These are phyloP conservation scores for Enteromius unitaeniatus DNA, from an alignment of 2,797 vertebrate genomes.

Conservation along the genomic window DNA sequence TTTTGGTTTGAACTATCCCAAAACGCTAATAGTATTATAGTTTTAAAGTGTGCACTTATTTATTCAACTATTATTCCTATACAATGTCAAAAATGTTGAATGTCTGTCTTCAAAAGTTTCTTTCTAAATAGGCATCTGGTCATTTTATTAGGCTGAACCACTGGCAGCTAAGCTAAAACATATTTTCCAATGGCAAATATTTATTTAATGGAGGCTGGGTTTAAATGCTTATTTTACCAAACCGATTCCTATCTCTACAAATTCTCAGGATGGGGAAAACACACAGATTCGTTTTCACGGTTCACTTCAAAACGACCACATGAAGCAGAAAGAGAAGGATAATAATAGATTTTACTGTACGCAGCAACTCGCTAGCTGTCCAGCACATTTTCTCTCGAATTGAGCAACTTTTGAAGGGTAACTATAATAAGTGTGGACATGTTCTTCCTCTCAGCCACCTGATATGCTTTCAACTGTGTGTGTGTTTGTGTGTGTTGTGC, in stretches of 20 bases:
- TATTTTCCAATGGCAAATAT: slow-evolving; percentile 52
- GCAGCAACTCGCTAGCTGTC: slow-evolving; percentile 55
- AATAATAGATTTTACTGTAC: slow-evolving; percentile 56
- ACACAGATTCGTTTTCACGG: slow-evolving; percentile 53
- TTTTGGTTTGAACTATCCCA: background rate
- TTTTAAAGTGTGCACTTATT: slow-evolving; percentile 14
- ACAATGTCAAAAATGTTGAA: background rate
- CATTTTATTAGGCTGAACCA: slow-evolving; percentile 53
- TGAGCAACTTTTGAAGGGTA: slow-evolving; percentile 36
- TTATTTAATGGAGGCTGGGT: slow-evolving; percentile 64
- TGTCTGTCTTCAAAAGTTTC: slow-evolving; percentile 11
- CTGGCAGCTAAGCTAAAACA: slow-evolving; percentile 51
- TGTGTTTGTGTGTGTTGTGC: slow-evolving; percentile 42
- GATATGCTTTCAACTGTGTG: slow-evolving; percentile 36
- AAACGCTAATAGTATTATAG: background rate
- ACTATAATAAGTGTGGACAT: slow-evolving; percentile 63
- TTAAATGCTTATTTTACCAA: slow-evolving; percentile 61
- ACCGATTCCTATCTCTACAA: slow-evolving; percentile 65
- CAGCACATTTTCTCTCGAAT: slow-evolving; percentile 7
- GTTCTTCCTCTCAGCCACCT: slow-evolving; percentile 52
- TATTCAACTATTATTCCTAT: background rate
- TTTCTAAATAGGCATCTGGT: slow-evolving; percentile 23
- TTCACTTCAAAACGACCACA: slow-evolving; percentile 57
- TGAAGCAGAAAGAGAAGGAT: slow-evolving; percentile 49
- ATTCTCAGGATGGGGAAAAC: slow-evolving; percentile 61